Evolutionary conservation across 2,888 invertebrate genomes (phyloP), one percentile per base, ranked within the genome.

Genomic region (Lagria hirta): DNA sequence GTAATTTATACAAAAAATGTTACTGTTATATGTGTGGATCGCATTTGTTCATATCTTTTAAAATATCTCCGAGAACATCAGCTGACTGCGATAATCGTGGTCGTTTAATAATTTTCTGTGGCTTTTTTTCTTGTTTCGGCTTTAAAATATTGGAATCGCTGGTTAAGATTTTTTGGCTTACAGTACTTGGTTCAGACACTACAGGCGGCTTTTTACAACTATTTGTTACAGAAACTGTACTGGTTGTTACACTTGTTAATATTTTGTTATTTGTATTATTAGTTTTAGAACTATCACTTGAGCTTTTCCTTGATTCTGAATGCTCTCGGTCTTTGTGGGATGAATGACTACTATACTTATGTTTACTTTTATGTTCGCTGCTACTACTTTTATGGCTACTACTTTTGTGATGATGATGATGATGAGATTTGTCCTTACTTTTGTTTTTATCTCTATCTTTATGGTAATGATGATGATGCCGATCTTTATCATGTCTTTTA

Each of bases 11-110:
- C 12, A 20, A 12, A 13, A 12, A 11, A 34, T 20, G 50, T 57
- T 60, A 61, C 56, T 65, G 64, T 59, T 63, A 65, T 59, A 65
- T 65, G 42, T 61, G 62, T 23, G 62, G 64, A 55, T 68, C 66
- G 49, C 63, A 62, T 43, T 65, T 68, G 46, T 66, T 67, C 71
- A 71, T 71, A 49, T 66, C 62, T 52, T 70, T 70, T 28, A 71
- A 51, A 42, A 71, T 71, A 58, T 71, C 70, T 27, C 71, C 71
- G 26, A 71, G 59, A 27, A 71, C 58, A 50, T 71, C 71, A 10
- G 68, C 61, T 4, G 67, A 67, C 35, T 64, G 63, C 10, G 66
- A 63, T 23, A 58, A 54, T 42, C 59, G 45, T 29, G 62, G 54
- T 13, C 51, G 58, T 54, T 68, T 66, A 29, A 63, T 52, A 22